phyloP scores from a whole-genome alignment of 2,797 vertebrate species.

The Rhincodon typus region DNA sequence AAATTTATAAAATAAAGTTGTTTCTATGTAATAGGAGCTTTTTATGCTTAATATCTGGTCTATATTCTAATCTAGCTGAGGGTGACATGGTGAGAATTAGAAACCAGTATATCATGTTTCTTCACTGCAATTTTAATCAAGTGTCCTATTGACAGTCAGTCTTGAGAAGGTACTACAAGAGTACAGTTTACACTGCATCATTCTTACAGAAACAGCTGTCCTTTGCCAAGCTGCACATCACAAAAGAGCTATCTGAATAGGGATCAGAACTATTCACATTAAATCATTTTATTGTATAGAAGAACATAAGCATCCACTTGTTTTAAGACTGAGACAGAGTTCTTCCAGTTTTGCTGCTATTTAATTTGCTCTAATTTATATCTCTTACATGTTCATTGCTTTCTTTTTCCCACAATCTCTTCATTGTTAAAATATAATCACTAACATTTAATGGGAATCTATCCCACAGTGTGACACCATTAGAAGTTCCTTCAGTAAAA shows the following conservation, averaged over 20 bases:
- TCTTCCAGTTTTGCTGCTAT: background rate
- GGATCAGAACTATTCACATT: background rate
- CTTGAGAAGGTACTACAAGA: background rate
- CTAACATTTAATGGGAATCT: background rate
- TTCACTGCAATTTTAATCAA: background rate
- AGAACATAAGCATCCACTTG: background rate
- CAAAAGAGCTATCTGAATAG: background rate
- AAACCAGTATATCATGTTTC: background rate
- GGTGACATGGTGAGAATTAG: background rate
- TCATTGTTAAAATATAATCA: background rate
- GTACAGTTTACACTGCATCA: background rate
- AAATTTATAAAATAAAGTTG: slow-evolving; percentile 5
- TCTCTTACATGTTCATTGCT: background rate
- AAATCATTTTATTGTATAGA: background rate
- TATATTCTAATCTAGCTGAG: background rate
- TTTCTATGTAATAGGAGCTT: background rate
- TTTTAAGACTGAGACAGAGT: background rate
- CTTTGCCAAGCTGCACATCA: background rate
- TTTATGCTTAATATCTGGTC: background rate
- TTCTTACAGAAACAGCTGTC: background rate
- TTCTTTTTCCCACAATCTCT: background rate
- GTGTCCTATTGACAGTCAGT: background rate
- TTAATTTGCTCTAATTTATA: background rate
- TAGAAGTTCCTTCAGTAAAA: background rate
- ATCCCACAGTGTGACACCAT: background rate